A percentile compares a stretch with the other conserved stretches of the same genome.
Conservation (phyloP, 2,113 vertebrate genomes). For the Xenotilapia flavipinnis region DNA sequence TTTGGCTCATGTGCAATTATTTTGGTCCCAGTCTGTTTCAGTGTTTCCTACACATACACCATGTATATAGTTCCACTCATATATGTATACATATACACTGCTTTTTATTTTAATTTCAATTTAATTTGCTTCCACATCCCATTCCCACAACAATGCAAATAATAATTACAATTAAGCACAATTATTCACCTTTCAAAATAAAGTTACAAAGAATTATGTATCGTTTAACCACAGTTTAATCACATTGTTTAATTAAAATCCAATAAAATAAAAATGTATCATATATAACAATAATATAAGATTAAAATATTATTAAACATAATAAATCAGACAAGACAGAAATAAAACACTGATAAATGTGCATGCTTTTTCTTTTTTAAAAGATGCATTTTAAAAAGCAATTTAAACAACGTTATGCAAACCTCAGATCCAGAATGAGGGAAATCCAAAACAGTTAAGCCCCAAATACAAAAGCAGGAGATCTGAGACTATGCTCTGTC, state of each 20-base stretch:
- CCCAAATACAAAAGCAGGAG: neutral
- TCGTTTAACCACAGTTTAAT: neutral
- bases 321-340: neutral
- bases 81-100: neutral
- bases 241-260: neutral
- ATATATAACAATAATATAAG: neutral
- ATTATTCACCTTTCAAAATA: neutral
- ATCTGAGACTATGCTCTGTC: neutral
- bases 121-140: neutral
- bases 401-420: neutral
- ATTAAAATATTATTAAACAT: neutral
- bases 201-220: neutral
- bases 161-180: neutral
- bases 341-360: neutral
- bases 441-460: neutral
- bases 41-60: neutral
- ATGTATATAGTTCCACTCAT: neutral
- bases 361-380: neutral
- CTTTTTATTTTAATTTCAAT: neutral
- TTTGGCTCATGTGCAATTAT: neutral
- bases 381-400: neutral
- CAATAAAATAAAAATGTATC: neutral
- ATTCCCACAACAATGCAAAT: neutral
- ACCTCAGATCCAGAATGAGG: neutral
- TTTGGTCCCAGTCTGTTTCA: neutral